Base-by-base conservation (phyloP, 1,140 invertebrate genomes). In the Rhagoletis zephyria region DNA sequence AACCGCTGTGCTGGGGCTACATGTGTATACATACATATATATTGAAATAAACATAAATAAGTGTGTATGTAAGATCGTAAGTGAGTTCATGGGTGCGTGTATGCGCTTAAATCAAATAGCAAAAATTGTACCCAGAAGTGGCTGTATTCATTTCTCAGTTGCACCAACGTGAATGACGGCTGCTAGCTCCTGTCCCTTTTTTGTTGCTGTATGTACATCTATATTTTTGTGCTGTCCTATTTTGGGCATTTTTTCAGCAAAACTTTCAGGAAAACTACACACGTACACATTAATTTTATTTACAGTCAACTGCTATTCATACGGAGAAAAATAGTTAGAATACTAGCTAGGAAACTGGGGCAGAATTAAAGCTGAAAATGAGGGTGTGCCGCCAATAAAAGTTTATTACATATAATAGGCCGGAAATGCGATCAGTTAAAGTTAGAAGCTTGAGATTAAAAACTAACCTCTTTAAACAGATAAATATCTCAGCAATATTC, bases 241-340 rank as follows among this genome's bases (percentile, higher is more conserved):
- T 56, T 56, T 9, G 51, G 51, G 3, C 45, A 81, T 56, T 81
- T 81, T 16, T 81, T 74, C 64, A 42, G 67, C 14, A 16, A 3
- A n/a, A 45, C 10, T 48, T 74, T 74, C 42, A 74, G 14, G 56
- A 81, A 45, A 81, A 56, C 74, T 81, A 81, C 48, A 19, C 74
- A 81, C 74, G 74, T 81, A 56, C 48, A n/a, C 74, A 81, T 19
- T 81, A 30, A 81, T 56, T 56, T 81, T 81, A 81, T 56, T 81
- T 59, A 56, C 74, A 81, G n/a, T 77, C 74, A 51, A 77, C 74
- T 81, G 56, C 48, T 14, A 56, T 42, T 48, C 6, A 59, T 42
- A n/a, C 9, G 51, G 12, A n/a, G 9, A 1, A 51, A 1, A 51
- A 19, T 12, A 30, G 67, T 48, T 45, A 1, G 10, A n/a, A n/a